A percentile compares a stretch with the other conserved stretches of the same genome.
These are phyloP conservation scores for Conus ventricosus DNA, from an alignment of 1,140 invertebrate genomes.

Conservation along the genomic window DNA sequence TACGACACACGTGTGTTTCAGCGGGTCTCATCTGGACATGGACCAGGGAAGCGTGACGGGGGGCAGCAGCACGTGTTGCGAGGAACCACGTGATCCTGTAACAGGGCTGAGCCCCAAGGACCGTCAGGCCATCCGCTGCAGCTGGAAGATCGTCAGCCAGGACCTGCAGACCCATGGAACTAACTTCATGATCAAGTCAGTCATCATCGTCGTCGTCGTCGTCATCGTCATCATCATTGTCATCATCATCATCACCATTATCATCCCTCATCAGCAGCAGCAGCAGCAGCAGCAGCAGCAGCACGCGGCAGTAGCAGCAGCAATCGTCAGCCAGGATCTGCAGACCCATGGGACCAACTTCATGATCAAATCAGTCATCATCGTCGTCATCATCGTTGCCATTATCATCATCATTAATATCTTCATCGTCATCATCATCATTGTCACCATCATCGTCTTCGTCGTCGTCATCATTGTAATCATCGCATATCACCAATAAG, in stretches of 20 bases:
- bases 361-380: neutral
- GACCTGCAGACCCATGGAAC: constrained; percentile 6
- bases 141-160: constrained; percentile 29
- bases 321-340: constrained; percentile 17
- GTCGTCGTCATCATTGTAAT: neutral
- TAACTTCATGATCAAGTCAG: constrained; percentile 31
- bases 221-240: neutral
- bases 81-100: neutral
- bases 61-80: neutral
- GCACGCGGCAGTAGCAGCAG: neutral
- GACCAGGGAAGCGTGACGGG: neutral
- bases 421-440: neutral
- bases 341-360: constrained; percentile 11
- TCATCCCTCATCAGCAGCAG: neutral
- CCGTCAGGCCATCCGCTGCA: constrained; percentile 15
- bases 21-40: constrained; percentile 18
- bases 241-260: neutral
- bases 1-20: neutral
- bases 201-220: too few relatives aligned
- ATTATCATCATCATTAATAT: neutral
- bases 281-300: too few relatives aligned
- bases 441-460: neutral
- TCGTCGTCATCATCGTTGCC: neutral
- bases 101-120: constrained; percentile 22
- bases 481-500: too few relatives aligned